Evolutionary conservation across 1,140 invertebrate species (phyloP).

Genomic region (Hormaphis cornu): DNA sequence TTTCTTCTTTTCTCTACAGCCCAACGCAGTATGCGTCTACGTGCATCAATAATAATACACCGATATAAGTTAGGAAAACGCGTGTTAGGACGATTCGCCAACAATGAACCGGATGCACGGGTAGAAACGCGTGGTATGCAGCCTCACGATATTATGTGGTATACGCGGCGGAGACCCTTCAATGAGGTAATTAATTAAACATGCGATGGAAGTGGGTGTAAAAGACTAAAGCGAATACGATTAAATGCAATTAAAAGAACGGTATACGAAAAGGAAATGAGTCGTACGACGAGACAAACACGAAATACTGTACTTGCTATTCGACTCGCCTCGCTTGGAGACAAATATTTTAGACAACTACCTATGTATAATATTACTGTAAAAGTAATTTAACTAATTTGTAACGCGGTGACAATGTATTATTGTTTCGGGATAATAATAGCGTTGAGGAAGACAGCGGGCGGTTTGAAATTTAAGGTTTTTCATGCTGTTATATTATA

Average conservation of each 20-base stretch:
- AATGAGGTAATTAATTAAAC: conserved; percentile 16
- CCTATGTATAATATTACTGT: not conserved
- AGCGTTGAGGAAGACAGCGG: too few species aligned
- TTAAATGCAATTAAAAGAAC: conserved; percentile 23
- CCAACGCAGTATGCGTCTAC: too few species aligned
- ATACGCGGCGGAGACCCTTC: not conserved
- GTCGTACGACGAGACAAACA: not conserved
- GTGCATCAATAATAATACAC: too few species aligned
- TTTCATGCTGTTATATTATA: too few species aligned
- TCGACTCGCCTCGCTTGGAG: not conserved
- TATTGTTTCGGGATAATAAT: too few species aligned
- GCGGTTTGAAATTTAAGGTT: too few species aligned
- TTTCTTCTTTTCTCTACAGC: too few species aligned
- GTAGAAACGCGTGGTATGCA: not conserved
- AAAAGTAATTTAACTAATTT: too few species aligned
- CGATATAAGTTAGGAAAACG: too few species aligned
- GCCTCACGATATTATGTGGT: not conserved
- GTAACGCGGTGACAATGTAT: too few species aligned
- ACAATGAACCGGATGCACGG: conserved; percentile 2
- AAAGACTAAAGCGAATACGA: conserved; percentile 9
- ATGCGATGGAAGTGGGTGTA: conserved; percentile 6
- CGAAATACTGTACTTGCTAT: not conserved
- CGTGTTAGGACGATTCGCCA: not conserved
- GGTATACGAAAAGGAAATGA: conserved; percentile 15
- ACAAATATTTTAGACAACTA: not conserved